Evolutionary conservation across 2,113 vertebrate species (phyloP), one percentile per base, ranked within the genome.

Genomic region (Puffinus mauretanicus): DNA sequence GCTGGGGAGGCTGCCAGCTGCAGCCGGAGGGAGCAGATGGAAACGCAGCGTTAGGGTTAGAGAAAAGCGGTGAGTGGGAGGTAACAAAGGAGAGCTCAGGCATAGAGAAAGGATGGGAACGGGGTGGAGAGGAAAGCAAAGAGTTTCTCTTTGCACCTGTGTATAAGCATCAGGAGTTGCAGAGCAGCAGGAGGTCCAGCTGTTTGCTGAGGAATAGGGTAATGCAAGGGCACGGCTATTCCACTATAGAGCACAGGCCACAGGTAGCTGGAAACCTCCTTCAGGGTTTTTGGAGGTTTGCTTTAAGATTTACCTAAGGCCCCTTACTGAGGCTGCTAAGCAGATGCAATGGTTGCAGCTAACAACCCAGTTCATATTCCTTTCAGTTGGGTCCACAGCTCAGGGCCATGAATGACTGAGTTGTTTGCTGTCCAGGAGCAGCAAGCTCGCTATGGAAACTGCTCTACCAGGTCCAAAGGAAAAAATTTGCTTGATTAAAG

Each of bases 21-120:
- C 88, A 92, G 82, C 55, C 5, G 4, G 49, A 86, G 79, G 58
- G 75, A 95, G 82, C 81, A 96, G 90, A 91, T 85, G 94, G 87
- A 85, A 64, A 54, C 0, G 6, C 61, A 69, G 30, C 3, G 0
- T 29, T 83, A 69, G 75, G 90, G 75, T 88, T 86, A 93, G 60
- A 84, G 80, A 78, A 81, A 78, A 67, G 57, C 14, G 3, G 40
- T 30, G 64, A 83, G 91, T 88, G 67, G 88, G 93, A 92, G 54
- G 80, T 65, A 86, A 40, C 1, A 1, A 81, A 55, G 65, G 76
- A 83, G 36, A 78, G 71, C 81, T 67, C n/a, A 57, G 40, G 12
- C 73, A 57, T 1, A 47, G 16, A 86, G 61, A 51, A 90, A 62
- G 17, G 21, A 25, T 49, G 30, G 46, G 29, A 90, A 85, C 3